Evolutionary conservation across 2,888 invertebrate species (phyloP), one percentile per base, ranked within the genome.

Genomic region (Fissipunctia ypsillon): DNA sequence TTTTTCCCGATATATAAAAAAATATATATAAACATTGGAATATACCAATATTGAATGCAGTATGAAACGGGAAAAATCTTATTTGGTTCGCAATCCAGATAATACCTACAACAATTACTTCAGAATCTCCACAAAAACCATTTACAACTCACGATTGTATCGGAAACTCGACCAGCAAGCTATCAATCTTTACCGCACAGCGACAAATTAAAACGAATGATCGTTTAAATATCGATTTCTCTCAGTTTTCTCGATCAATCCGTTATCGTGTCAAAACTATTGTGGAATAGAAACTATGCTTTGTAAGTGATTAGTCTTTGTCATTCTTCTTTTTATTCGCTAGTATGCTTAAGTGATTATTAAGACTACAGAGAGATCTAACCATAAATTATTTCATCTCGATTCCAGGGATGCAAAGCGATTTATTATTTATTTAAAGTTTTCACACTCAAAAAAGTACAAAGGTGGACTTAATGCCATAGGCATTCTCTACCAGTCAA

Each of bases 181-280:
- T 77, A 86, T 84, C 78, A 78, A 84, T 85, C 84, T 81, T 61
- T 19, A 25, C 60, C 9, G 48, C 65, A 66, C 72, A 56, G 65
- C 38, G 73, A 75, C 84, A 84, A 83, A 86, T 86, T 85, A 81
- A 80, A 83, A 81, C 82, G 82, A 84, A 86, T 82, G 84, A 80
- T 78, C 83, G 79, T 69, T 80, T 81, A 82, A 85, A 73, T 77
- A 80, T 72, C 84, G 83, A 80, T 81, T 64, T 28, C 45, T 57
- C 71, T 4, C 68, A 73, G 72, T 76, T 80, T 71, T 68, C 73
- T 73, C 81, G 72, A 85, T 88, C 85, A 84, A 88, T 89, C 85
- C 60, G 65, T 86, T 86, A 78, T 56, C 54, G 59, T 75, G 79
- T 82, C 86, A 84, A 82, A 86, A 84, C 83, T 86, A 77, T 76